These are phyloP conservation scores for Microcebus jonahi DNA, from an alignment of 2,113 vertebrate species.

Conservation along the genomic window DNA sequence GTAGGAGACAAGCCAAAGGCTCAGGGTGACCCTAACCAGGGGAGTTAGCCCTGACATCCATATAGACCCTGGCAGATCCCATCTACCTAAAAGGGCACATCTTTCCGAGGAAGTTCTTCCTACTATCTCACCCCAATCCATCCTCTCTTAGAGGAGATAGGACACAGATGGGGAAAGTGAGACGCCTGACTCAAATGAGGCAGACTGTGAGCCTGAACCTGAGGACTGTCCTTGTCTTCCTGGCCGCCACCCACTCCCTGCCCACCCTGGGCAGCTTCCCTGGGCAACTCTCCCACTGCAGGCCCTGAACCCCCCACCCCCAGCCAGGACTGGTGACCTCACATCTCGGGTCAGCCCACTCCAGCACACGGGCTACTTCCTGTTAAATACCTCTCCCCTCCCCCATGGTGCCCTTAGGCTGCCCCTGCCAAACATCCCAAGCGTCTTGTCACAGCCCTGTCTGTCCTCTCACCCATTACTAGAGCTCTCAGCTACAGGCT, in stretches of 20 bases:
- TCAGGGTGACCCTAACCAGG: slow-evolving; percentile 17
- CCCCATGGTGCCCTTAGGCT: neutral
- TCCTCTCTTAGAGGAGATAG: neutral
- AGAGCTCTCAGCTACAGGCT: neutral
- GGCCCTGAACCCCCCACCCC: neutral
- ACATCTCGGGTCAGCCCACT: neutral
- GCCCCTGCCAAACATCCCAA: accelerated
- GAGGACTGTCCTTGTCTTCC: neutral
- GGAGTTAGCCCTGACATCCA: neutral
- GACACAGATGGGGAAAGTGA: neutral
- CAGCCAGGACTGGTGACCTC: neutral
- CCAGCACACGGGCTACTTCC: neutral
- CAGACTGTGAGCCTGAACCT: neutral
- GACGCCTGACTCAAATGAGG: neutral
- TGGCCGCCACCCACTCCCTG: neutral
- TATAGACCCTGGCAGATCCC: neutral
- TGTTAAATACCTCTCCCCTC: neutral
- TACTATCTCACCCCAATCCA: neutral
- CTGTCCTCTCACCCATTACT: neutral
- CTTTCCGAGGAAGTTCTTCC: slow-evolving; percentile 26
- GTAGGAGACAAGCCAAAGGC: slow-evolving; percentile 55
- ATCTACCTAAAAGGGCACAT: neutral
- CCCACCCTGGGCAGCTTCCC: neutral
- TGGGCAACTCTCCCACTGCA: neutral
- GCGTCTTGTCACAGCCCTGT: neutral